Evolutionary conservation across 30 jellyfish, hydroid and myxozoan species (phyloP).

Genomic region (Aurelia sp.): DNA sequence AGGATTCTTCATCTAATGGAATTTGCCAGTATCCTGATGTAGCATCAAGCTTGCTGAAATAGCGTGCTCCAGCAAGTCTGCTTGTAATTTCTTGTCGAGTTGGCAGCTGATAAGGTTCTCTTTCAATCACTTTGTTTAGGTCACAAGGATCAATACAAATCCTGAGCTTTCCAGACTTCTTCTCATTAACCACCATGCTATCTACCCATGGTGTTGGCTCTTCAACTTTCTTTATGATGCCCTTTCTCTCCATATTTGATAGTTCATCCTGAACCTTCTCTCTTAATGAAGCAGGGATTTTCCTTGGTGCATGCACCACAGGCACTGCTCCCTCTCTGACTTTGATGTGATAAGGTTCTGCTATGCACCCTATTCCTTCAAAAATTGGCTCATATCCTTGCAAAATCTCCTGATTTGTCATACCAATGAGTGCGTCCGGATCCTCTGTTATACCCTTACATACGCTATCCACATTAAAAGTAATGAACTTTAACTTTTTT

Average conservation of each 20-base stretch:
- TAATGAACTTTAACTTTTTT: no score
- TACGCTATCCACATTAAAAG: no score
- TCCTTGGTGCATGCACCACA: no score
- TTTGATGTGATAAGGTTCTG: no score
- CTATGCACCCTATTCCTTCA: no score
- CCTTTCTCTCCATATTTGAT: neutral
- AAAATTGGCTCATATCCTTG: no score
- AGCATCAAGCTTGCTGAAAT: constrained; percentile 34
- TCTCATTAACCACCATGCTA: constrained; percentile 15
- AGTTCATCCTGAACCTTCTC: constrained; percentile 10
- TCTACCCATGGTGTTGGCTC: constrained; percentile 51
- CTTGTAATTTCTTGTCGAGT: constrained; percentile 45
- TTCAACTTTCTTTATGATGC: constrained; percentile 29
- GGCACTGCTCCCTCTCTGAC: no score
- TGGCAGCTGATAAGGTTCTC: constrained; percentile 53
- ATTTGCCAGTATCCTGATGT: constrained; percentile 57
- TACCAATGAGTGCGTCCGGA: no score
- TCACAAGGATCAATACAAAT: constrained; percentile 56
- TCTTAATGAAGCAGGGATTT: no score
- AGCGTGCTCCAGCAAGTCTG: constrained; percentile 48
- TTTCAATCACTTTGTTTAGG: constrained; percentile 24
- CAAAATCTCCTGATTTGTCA: no score
- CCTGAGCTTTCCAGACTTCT: constrained; percentile 30
- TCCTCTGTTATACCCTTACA: no score
- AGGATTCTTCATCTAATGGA: constrained; percentile 20